Conservation (phyloP, 2,888 invertebrate genomes). For the Nemoura dubitans region DNA sequence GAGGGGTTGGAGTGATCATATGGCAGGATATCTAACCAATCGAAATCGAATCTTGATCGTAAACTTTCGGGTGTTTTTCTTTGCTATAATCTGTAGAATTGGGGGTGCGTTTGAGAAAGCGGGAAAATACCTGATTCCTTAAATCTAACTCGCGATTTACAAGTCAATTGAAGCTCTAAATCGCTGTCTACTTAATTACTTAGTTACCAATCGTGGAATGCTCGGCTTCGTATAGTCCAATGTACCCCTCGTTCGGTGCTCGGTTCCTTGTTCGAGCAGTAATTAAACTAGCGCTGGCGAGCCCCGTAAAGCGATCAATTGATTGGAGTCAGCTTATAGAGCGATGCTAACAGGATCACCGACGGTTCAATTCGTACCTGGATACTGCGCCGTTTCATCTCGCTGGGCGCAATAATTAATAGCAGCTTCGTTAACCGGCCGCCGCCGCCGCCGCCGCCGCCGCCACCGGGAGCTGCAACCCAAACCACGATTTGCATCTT, state of each 20-base stretch:
- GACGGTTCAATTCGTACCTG: background rate
- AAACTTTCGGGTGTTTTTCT: background rate
- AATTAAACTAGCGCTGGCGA: background rate
- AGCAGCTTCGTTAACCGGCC: background rate
- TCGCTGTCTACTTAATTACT: background rate
- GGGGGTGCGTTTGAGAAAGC: background rate
- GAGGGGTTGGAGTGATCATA: background rate
- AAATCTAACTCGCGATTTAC: background rate
- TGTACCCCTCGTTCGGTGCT: background rate
- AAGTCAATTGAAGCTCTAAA: background rate
- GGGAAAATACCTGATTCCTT: background rate
- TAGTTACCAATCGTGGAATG: background rate
- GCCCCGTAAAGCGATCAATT: constrained; percentile 33
- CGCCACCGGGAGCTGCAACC: background rate
- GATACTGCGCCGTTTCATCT: background rate
- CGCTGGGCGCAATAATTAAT: constrained; percentile 7
- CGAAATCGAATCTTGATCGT: background rate
- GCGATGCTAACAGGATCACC: constrained; percentile 8
- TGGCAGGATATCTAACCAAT: background rate
- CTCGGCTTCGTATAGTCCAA: background rate
- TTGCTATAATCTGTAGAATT: background rate
- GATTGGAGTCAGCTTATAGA: constrained; percentile 29
- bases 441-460: background rate
- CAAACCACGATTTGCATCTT: background rate
- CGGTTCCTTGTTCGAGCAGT: background rate